Evolutionary conservation across 2,888 invertebrate species (phyloP), one percentile per base, ranked within the genome.

Genomic region (Cheilosia impressa): DNA sequence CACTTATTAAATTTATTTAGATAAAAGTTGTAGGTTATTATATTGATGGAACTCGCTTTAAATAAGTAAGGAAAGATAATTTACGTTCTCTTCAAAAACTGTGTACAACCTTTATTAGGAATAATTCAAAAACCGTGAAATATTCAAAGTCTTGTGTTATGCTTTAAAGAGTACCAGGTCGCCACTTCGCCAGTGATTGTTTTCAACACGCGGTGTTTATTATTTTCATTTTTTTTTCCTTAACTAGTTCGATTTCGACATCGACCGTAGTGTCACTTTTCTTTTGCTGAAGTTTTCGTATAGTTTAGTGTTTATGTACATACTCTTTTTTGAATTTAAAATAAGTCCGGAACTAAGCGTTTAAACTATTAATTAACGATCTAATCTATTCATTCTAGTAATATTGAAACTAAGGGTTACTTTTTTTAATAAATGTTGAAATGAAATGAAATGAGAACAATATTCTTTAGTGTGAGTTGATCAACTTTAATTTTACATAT

Each of bases 171-270:
- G 7, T 1, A 9, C 2, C 2, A 27, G 27, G 9, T 31, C 47
- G 17, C 45, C 17, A 38, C 50, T 78, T 31, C 47, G 27, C 45
- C 24, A 38, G 50, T 79, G 63, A 53, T 79, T 83, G 83, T 78
- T 72, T 68, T 45, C 24, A 73, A 62, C 73, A 83, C 50, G 72
- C 79, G 71, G 79, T 83, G 73, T 83, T 83, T 83, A 62, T 78
- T 65, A 69, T 53, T 76, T 62, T 62, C 53, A 2, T 55, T 27
- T 34, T 53, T 52, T 73, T 62, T 73, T 5, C 17, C 7, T 2
- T 10, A 22, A 41, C 34, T 63, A 68, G 55, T 57, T 50, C 71
- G 50, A 60, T 43, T 63, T 62, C 83, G 57, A 78, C 38, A 72
- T 78, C 27, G 78, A 78, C 71, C 60, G 62, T 53, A 72, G 53